Percentiles rank a stretch among this genome's conserved stretches.
Conservation (phyloP, 2,888 invertebrate species). For the Apamea monoglypha region DNA sequence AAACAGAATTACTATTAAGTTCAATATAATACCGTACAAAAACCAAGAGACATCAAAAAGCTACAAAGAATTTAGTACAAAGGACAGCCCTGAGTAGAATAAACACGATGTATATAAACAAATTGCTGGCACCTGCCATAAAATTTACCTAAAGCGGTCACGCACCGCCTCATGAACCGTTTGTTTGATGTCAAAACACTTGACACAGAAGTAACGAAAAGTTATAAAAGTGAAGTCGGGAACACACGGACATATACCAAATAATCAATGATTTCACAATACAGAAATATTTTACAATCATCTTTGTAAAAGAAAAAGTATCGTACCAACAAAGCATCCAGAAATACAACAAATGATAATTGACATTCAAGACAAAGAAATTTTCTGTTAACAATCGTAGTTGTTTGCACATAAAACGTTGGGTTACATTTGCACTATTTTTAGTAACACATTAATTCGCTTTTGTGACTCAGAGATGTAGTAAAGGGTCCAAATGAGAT, state of each 20-base stretch:
- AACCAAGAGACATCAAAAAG: conserved; percentile 24
- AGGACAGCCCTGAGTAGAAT: conserved; percentile 59
- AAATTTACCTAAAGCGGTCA: conserved; percentile 64
- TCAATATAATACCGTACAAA: conserved; percentile 17
- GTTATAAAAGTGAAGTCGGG: conserved; percentile 27
- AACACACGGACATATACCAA: conserved; percentile 18
- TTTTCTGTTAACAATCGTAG: conserved; percentile 67
- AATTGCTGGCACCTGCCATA: conserved; percentile 63
- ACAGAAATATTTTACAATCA: conserved; percentile 7
- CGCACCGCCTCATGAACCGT: conserved; percentile 59
- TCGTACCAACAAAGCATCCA: not conserved
- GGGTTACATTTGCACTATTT: conserved; percentile 78
- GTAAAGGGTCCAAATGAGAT: conserved; percentile 82
- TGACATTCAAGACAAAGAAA: conserved; percentile 64
- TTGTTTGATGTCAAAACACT: conserved; percentile 58
- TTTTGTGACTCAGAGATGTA: conserved; percentile 81
- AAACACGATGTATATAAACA: conserved; percentile 59
- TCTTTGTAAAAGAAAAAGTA: conserved; percentile 5
- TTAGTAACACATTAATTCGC: conserved; percentile 80
- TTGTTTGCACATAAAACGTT: conserved; percentile 70
- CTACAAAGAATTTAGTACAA: conserved; percentile 30
- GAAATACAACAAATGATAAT: conserved; percentile 47
- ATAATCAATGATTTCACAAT: conserved; percentile 23
- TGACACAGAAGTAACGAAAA: conserved; percentile 54
- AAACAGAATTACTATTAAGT: conserved; percentile 12